Evolutionary conservation across 1,140 invertebrate genomes (phyloP).

Genomic region (Thaumatotibia leucotreta): DNA sequence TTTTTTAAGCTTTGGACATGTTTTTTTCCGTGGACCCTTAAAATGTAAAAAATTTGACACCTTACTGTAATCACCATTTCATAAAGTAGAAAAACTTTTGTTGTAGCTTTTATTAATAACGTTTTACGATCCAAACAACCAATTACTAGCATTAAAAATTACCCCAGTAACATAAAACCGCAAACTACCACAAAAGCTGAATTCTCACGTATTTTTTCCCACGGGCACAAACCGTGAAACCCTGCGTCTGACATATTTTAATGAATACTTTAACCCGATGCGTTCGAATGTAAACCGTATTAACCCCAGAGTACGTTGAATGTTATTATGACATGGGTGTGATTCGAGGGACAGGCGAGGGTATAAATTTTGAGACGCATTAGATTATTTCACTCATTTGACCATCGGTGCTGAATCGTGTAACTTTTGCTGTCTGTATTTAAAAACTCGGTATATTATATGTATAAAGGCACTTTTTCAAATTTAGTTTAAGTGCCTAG

Average conservation of each 20-base stretch:
- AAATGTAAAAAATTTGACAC: no score
- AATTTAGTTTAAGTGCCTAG: no score
- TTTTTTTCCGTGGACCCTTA: no score
- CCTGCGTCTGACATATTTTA: conserved; percentile 10
- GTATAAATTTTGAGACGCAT: background rate
- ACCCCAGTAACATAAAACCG: background rate
- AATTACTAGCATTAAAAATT: background rate
- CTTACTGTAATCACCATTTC: no score
- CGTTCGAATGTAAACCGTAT: background rate
- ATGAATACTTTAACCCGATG: background rate
- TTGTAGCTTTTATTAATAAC: no score
- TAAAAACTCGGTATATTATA: background rate
- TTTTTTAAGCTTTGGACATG: no score
- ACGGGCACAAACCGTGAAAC: background rate
- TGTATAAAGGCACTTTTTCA: no score
- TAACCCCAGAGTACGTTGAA: background rate
- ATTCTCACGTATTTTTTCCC: conserved; percentile 1
- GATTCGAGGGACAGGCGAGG: background rate
- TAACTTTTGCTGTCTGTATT: background rate
- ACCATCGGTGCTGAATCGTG: background rate
- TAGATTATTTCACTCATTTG: background rate
- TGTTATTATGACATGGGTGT: background rate
- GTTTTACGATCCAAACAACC: background rate
- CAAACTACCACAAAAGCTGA: background rate
- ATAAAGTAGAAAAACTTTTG: no score